Evolutionary conservation across 1,140 invertebrate species (phyloP).

Genomic region (Aphidius ervi): DNA sequence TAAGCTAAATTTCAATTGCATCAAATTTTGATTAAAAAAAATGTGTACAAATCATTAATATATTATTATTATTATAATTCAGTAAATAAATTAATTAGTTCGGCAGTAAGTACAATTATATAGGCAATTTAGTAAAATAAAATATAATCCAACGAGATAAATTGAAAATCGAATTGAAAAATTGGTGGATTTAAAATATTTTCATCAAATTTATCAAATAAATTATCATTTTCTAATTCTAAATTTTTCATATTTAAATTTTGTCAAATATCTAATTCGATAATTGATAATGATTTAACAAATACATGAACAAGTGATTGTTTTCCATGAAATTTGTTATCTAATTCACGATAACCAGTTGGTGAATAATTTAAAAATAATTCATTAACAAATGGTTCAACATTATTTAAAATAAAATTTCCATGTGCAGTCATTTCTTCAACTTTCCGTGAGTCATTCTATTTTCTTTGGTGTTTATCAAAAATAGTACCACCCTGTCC

Average conservation of each 20-base stretch:
- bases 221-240: neutral
- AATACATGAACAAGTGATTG: slow-evolving; percentile 55
- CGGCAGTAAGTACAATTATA: too few species aligned
- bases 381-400: slow-evolving; percentile 48
- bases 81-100: too few species aligned
- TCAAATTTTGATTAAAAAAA: too few species aligned
- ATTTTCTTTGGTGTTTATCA: slow-evolving; percentile 52
- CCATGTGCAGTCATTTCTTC: slow-evolving; percentile 58
- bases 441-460: slow-evolving; percentile 63
- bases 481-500: slow-evolving; percentile 61
- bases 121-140: too few species aligned
- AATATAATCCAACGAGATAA: too few species aligned
- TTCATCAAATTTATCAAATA: neutral
- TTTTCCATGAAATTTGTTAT: slow-evolving; percentile 55
- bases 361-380: slow-evolving; percentile 46
- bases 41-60: too few species aligned
- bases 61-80: too few species aligned
- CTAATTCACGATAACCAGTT: slow-evolving; percentile 56
- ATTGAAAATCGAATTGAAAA: slow-evolving; percentile 48
- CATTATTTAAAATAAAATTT: slow-evolving; percentile 49
- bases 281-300: slow-evolving; percentile 24
- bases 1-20: too few species aligned
- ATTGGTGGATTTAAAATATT: slow-evolving; percentile 24
- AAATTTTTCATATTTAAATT: neutral
- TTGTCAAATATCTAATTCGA: slow-evolving; percentile 26